phyloP scores from a whole-genome alignment of 2,113 vertebrate species.

The Lycocorax pyrrhopterus region DNA sequence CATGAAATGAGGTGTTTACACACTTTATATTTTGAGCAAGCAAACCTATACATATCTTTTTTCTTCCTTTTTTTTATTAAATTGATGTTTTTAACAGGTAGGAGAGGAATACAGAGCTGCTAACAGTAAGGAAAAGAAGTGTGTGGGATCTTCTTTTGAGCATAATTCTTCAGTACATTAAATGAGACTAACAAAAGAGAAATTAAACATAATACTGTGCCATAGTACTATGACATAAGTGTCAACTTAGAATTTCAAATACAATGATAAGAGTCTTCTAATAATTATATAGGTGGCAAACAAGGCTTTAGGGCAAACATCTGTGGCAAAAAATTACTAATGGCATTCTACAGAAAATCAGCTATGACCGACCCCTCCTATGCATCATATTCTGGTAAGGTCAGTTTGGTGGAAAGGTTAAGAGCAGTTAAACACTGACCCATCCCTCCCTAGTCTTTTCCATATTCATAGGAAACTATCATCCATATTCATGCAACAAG shows the following conservation, averaged over 20 bases:
- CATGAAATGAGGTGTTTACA: background rate
- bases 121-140: background rate
- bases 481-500: constrained; percentile 72
- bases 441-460: constrained; percentile 61
- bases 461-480: constrained; percentile 71
- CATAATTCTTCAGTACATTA: constrained; percentile 50
- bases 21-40: background rate
- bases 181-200: constrained; percentile 67
- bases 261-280: constrained; percentile 76
- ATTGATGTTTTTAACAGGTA: background rate
- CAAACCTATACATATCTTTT: background rate
- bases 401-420: constrained; percentile 62
- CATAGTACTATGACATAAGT: constrained; percentile 55
- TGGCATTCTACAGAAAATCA: constrained; percentile 61
- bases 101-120: background rate
- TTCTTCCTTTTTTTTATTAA: background rate
- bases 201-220: constrained; percentile 67
- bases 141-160: constrained; percentile 29
- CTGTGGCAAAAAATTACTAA: constrained; percentile 71
- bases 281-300: constrained; percentile 77
- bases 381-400: constrained; percentile 33
- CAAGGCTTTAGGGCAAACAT: constrained; percentile 64
- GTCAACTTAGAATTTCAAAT: constrained; percentile 76
- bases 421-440: constrained; percentile 66
- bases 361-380: constrained; percentile 35